phyloP scores from a whole-genome alignment of 2,888 invertebrate species.

The Silvanus unidentatus region DNA sequence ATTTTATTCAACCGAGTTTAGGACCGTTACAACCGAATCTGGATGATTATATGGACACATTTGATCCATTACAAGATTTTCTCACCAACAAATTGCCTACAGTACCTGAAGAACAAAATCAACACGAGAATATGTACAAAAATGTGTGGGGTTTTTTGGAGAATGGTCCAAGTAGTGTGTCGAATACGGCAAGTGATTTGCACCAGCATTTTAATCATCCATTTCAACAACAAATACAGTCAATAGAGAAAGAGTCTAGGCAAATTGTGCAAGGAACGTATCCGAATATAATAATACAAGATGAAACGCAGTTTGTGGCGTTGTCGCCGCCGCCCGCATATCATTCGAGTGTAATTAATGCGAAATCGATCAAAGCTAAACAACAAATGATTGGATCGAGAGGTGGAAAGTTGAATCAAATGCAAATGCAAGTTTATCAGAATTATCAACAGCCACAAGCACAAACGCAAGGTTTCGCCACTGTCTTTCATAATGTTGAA shows the following conservation, averaged over 20 bases:
- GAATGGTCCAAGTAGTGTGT: too few relatives aligned
- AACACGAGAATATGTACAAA: conserved; percentile 18
- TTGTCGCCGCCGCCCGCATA: conserved; percentile 40
- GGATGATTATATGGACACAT: conserved; percentile 89
- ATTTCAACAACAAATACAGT: conserved; percentile 13
- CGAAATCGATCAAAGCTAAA: conserved; percentile 24
- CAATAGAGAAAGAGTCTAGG: conserved; percentile 14
- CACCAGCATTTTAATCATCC: conserved; percentile 1
- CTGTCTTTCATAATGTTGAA: too few relatives aligned
- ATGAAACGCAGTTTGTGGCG: conserved; percentile 26
- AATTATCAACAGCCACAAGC: conserved; percentile 8
- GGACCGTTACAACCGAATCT: conserved; percentile 95
- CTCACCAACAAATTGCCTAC: conserved; percentile 54
- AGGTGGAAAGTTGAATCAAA: conserved; percentile 1
- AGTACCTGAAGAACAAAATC: conserved; percentile 54
- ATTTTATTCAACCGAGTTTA: conserved; percentile 97
- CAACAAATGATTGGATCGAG: too few relatives aligned
- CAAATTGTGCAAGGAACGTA: conserved; percentile 6
- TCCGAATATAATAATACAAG: conserved; percentile 38
- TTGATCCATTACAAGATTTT: conserved; percentile 61
- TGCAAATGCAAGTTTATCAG: background rate
- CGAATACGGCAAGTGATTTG: too few relatives aligned
- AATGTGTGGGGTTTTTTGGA: conserved; percentile 24
- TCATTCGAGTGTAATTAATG: conserved; percentile 32
- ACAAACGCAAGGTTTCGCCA: background rate